Conservation (phyloP, 37 sponge, comb jelly and placozoan species). For the Tethya wilhelma region DNA sequence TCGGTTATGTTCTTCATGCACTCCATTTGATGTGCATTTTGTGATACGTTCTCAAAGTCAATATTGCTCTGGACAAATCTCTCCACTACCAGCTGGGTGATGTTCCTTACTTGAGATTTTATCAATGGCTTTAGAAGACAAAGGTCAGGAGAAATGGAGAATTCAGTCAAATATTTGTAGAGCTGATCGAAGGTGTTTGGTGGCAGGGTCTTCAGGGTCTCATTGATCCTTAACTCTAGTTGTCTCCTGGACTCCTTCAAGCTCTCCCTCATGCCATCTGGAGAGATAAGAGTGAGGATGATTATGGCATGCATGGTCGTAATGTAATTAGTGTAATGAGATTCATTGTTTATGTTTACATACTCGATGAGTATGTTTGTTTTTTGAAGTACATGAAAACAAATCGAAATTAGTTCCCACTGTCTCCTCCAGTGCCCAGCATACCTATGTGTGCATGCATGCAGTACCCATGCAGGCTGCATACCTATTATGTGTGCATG, state of each 20-base stretch:
- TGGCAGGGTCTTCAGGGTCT: background rate
- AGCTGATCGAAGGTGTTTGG: conserved; percentile 24
- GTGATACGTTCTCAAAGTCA: background rate
- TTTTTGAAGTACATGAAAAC: no score
- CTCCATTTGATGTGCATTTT: background rate
- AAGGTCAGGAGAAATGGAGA: conserved; percentile 16
- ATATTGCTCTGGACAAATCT: background rate
- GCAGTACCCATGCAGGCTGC: no score
- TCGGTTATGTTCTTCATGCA: conserved; percentile 25
- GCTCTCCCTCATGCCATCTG: conserved; percentile 13
- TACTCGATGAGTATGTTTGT: no score
- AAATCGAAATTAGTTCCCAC: no score
- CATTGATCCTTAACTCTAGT: background rate
- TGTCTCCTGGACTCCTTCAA: background rate
- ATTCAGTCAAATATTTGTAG: conserved; percentile 25
- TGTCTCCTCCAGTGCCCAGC: no score
- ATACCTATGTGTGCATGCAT: no score
- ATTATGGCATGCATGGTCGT: background rate
- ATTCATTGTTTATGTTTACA: no score
- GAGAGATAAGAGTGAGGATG: background rate
- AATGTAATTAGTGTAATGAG: no score
- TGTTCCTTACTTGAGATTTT: background rate
- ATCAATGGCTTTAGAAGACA: conserved; percentile 27
- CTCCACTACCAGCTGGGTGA: background rate
- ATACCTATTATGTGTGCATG: no score